Conservation (phyloP, 2,113 vertebrate species). For the Eonycteris spelaea region DNA sequence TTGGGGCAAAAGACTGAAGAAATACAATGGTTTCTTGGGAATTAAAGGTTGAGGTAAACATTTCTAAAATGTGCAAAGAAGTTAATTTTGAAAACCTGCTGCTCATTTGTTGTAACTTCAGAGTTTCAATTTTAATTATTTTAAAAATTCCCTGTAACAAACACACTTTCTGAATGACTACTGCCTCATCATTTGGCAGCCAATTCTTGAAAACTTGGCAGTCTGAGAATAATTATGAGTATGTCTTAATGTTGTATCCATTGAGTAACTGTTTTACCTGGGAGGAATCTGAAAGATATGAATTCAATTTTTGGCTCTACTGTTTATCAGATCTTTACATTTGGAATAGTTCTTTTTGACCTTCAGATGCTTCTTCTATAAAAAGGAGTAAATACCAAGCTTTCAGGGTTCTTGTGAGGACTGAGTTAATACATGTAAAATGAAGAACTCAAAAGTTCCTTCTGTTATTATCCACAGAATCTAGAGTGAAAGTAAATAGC, state of each 20-base stretch:
- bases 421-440: neutral
- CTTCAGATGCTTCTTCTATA: neutral
- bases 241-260: constrained; percentile 10
- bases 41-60: constrained; percentile 63
- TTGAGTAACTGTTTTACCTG: neutral
- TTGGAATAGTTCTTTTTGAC: neutral
- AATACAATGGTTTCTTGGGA: constrained; percentile 66
- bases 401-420: neutral
- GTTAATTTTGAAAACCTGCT: constrained; percentile 76
- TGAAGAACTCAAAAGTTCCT: constrained; percentile 12
- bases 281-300: neutral
- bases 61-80: constrained; percentile 74
- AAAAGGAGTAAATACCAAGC: neutral
- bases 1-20: constrained; percentile 51
- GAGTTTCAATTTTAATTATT: constrained; percentile 79
- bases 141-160: constrained; percentile 75
- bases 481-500: neutral
- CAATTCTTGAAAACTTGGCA: constrained; percentile 63
- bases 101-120: constrained; percentile 72
- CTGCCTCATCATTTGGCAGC: constrained; percentile 54
- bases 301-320: neutral
- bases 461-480: constrained; percentile 25
- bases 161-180: constrained; percentile 78
- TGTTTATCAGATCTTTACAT: neutral
- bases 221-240: constrained; percentile 7